Evolutionary conservation across 2,113 vertebrate genomes (phyloP).

Genomic region (Nothobranchius kuhntae): DNA sequence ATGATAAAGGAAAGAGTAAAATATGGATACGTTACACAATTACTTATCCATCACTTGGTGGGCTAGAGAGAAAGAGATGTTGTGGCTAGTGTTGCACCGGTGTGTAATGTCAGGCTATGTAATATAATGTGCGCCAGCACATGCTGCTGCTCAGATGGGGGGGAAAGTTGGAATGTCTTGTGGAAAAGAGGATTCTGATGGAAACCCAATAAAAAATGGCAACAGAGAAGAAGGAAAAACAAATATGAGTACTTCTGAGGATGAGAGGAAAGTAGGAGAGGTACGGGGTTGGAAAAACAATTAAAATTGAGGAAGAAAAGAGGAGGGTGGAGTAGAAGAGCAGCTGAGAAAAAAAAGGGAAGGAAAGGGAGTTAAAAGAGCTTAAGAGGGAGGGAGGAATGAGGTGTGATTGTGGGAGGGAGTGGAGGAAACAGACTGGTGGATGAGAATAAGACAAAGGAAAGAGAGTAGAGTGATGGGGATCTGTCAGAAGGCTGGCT

Average conservation of each 20-base stretch:
- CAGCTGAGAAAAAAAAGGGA: slow-evolving; percentile 28
- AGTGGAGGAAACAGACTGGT: slow-evolving; percentile 66
- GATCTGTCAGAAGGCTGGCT: slow-evolving; percentile 61
- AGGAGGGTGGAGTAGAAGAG: slow-evolving; percentile 48
- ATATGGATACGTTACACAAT: slow-evolving; percentile 21
- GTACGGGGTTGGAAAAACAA: slow-evolving; percentile 51
- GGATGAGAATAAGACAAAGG: slow-evolving; percentile 69
- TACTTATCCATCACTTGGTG: slow-evolving; percentile 51
- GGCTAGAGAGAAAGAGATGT: slow-evolving; percentile 24
- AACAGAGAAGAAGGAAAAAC: slow-evolving; percentile 61
- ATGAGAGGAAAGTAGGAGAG: slow-evolving; percentile 42
- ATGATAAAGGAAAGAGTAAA: slow-evolving; percentile 28
- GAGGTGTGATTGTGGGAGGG: slow-evolving; percentile 70
- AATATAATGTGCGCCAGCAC: slow-evolving; percentile 21
- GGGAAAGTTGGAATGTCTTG: slow-evolving; percentile 69
- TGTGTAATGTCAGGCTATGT: slow-evolving; percentile 44
- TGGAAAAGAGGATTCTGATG: slow-evolving; percentile 74
- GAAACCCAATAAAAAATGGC: slow-evolving; percentile 66
- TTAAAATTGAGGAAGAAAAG: slow-evolving; percentile 41
- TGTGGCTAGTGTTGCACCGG: slow-evolving; percentile 32
- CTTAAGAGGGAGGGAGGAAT: slow-evolving; percentile 62
- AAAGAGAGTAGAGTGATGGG: slow-evolving; percentile 52
- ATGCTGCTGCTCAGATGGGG: slow-evolving; percentile 38
- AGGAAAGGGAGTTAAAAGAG: slow-evolving; percentile 52
- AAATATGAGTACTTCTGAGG: slow-evolving; percentile 48